Base-by-base conservation (phyloP, 2,888 invertebrate species). In the Drosophila colorata region DNA sequence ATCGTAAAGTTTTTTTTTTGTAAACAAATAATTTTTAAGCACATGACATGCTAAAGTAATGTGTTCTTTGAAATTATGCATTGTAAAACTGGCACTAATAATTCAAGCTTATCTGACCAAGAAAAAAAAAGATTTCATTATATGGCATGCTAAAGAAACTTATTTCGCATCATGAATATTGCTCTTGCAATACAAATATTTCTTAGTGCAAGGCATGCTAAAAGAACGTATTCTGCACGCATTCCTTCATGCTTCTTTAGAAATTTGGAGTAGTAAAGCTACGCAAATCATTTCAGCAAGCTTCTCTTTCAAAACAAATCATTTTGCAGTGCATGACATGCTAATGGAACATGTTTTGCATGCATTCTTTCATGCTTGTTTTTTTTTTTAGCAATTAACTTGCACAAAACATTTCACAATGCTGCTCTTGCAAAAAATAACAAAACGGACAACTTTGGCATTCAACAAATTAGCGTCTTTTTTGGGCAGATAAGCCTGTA, bases 381-480 rank as follows among this genome's bases (percentile, higher is more conserved):
- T 7, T 28, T 4, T 33, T 33, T 13, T 40, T 38, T 25, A 23
- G 23, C 11, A 35, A 41, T 20, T 41, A 28, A 41, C 47, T 56
- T 47, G 35, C 55, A 48, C 23, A 46, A 35, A 35, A 13, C 16
- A 47, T 56, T 41, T 53, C 41, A 41, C 16, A 51, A 51, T 38
- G 8, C 9, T 8, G 40, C 40, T 33, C 33, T 33, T 11, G 18
- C 14, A 7, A 14, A 44, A 18, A 41, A 14, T 33, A 14, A 35
- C 11, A 58, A 35, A 53, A 28, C 20, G 31, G n/a, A 31, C 47
- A 61, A 63, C 49, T 69, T 75, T 73, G 48, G 40, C 56, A 67
- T 56, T 58, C 38, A 58, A 64, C 43, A 70, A 71, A 64, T 64
- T 58, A 71, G 46, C 69, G 38, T 52, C 37, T 59, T 68, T 52